Base-by-base conservation (phyloP, 2,888 invertebrate species). In the Dynastes hyllus region DNA sequence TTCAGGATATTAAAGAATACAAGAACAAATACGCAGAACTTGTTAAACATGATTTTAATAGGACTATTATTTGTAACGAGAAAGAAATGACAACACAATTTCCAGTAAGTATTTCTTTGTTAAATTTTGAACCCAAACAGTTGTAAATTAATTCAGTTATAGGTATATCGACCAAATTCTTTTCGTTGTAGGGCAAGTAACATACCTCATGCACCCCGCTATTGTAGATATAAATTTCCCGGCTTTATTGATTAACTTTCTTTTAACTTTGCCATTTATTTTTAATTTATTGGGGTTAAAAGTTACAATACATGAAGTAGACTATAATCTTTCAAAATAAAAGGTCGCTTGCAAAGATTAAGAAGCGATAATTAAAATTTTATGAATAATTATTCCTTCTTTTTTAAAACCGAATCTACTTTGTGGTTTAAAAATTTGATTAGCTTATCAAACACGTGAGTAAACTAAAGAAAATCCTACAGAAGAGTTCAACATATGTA, bases 21-120 rank as follows among this genome's bases (percentile, higher is more conserved):
- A 55, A 27, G 16, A 58, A 71, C n/a, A 71, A 71, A n/a, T 71
- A 71, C 32, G 32, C 71, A 8, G 71, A 71, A 37, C 37, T 71
- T 32, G n/a, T 37, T 16, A 71, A 71, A 8, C 71, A 55, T 37
- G 80, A 77, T 81, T 63, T 83, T 82, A 81, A 81, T 82, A 81
- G 84, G 82, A 79, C 83, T 82, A 79, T 79, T 81, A 70, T 80
- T 80, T 63, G 75, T 61, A 51, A 63, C 53, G 71, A 76, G 2
- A 76, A 13, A 76, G 63, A 79, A 55, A 51, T 45, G 50, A 69
- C 53, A n/a, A 55, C 76, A 13, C 66, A 61, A 61, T 27, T 53
- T 69, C 69, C 69, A 67, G 75, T 61, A 53, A 76, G 61, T 76
- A 69, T 78, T 32, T 45, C 8, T 11, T 45, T 45, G 8, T 45